Base-by-base conservation (phyloP, 2,888 invertebrate genomes). In the Athalia rosae region DNA sequence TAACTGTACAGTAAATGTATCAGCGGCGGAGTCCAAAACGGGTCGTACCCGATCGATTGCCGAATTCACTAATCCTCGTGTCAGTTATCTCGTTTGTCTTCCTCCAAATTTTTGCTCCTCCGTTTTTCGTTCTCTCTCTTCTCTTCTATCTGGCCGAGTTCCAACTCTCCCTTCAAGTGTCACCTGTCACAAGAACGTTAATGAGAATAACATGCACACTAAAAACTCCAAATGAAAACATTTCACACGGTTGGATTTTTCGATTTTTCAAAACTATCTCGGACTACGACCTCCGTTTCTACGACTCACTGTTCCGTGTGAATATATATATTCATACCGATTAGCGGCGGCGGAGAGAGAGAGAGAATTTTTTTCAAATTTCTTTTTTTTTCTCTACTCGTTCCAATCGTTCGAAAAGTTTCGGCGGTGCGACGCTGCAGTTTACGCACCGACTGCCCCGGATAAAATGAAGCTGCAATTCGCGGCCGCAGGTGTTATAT, bases 401-500 rank as follows among this genome's bases (percentile, higher is more conserved):
- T 56, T 56, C 28, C 28, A 48, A 74, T 61, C 74, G 15, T 48
- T n/a, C 48, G 61, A 56, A 41, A 58, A 28, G 41, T 61, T 3
- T 47, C n/a, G 7, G 15, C 6, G 43, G 47, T 28, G 45, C 45
- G 67, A 28, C 28, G 28, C 28, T 58, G 71, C 45, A 58, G 71
- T 74, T 47, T 4, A 62, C 74, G 74, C 74, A 61, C 4, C 74
- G 47, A 62, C 74, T 74, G 74, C 47, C 63, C 56, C 28, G 78
- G 78, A 76, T 73, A 45, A 76, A 84, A 84, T 86, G 82, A 83
- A 85, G 84, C 84, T 77, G 79, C 79, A 79, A 81, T 83, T 83
- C 82, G 79, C 81, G 76, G 77, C 84, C 80, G 82, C 82, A 82
- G 82, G 81, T 84, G 79, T 87, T 87, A 87, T 87, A 87, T 87